These are phyloP conservation scores for Spea hammondii DNA, from an alignment of 2,797 vertebrate species.

Conservation along the genomic window DNA sequence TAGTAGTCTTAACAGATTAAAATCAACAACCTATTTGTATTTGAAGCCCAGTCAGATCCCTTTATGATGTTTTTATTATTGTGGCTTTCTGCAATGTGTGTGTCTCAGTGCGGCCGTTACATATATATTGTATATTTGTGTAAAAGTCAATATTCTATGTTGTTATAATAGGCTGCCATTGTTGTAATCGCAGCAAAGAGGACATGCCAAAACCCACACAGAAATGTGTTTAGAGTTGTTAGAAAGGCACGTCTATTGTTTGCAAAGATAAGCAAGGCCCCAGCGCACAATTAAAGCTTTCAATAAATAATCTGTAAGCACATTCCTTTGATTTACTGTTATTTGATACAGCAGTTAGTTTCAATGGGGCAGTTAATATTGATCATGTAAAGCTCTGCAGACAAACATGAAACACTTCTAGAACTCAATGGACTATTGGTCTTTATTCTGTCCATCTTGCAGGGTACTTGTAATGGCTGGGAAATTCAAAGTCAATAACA, in stretches of 20 bases:
- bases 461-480: slow-evolving; percentile 75
- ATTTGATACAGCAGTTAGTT: slow-evolving; percentile 82
- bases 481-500: slow-evolving; percentile 81
- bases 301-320: slow-evolving; percentile 83
- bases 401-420: slow-evolving; percentile 77
- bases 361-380: slow-evolving; percentile 83
- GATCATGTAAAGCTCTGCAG: slow-evolving; percentile 79
- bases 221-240: slow-evolving; percentile 24
- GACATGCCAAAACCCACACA: slow-evolving; percentile 37
- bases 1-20: too few species aligned
- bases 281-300: slow-evolving; percentile 81
- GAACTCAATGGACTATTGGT: slow-evolving; percentile 79
- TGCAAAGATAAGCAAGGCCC: slow-evolving; percentile 74
- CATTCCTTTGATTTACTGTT: slow-evolving; percentile 82
- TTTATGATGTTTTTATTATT: too few species aligned
- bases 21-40: too few species aligned
- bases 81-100: too few species aligned
- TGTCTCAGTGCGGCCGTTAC: too few species aligned
- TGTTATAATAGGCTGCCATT: neutral
- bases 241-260: slow-evolving; percentile 64
- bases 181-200: slow-evolving; percentile 13
- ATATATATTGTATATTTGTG: neutral
- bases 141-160: neutral
- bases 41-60: too few species aligned
- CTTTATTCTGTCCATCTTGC: slow-evolving; percentile 77